phyloP scores from a whole-genome alignment of 1,140 invertebrate genomes.

The Pinna nobilis region DNA sequence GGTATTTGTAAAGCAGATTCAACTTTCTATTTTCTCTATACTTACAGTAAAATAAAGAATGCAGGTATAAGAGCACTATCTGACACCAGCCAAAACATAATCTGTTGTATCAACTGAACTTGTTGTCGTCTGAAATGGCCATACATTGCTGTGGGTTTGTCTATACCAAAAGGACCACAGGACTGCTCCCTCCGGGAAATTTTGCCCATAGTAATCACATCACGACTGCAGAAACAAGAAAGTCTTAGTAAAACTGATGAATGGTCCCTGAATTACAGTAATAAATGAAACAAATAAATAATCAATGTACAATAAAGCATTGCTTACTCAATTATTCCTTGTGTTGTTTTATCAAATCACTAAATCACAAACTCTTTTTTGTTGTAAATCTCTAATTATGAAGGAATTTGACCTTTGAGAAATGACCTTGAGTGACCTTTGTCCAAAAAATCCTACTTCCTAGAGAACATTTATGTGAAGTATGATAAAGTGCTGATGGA shows the following conservation, averaged over 20 bases:
- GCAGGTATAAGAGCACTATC: constrained; percentile 45
- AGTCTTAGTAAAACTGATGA: neutral
- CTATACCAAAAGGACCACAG: constrained; percentile 49
- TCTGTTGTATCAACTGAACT: neutral
- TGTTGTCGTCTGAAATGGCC: constrained; percentile 29
- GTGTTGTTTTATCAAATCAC: neutral
- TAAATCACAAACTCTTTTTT: neutral
- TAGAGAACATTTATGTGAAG: too few species aligned
- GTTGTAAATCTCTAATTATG: too few species aligned
- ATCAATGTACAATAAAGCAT: neutral
- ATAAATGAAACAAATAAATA: neutral
- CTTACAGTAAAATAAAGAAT: constrained; percentile 49
- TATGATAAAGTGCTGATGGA: too few species aligned
- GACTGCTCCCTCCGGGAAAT: neutral
- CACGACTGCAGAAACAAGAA: constrained; percentile 25
- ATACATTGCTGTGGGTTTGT: constrained; percentile 48
- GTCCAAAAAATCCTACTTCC: too few species aligned
- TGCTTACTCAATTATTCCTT: neutral
- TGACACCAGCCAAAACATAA: constrained; percentile 40
- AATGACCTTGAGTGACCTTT: too few species aligned
- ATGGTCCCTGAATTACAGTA: too few species aligned
- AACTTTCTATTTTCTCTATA: neutral
- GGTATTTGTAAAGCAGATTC: neutral
- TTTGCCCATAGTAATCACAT: constrained; percentile 41
- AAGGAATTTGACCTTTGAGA: too few species aligned